phyloP scores from a whole-genome alignment of 37 sponge, comb jelly and placozoan genomes.

The Cliona cf. orientalis region DNA sequence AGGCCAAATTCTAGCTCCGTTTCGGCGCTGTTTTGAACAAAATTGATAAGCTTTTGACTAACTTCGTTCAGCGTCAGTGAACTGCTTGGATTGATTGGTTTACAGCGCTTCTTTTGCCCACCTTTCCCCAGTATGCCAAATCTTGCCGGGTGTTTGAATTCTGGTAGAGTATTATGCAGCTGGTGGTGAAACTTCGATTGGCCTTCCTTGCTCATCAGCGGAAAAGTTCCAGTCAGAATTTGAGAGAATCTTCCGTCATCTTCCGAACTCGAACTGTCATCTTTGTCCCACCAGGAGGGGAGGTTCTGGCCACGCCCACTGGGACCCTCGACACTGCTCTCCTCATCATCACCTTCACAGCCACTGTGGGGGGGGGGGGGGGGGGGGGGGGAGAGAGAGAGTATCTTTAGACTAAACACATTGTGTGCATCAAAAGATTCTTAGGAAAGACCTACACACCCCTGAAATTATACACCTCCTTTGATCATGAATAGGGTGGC shows the following conservation, averaged over 20 bases:
- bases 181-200: neutral
- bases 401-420: neutral
- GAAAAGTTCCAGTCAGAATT: slow-evolving; percentile 31
- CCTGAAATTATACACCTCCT: neutral
- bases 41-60: slow-evolving; percentile 36
- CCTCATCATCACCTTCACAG: slow-evolving; percentile 85
- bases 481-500: too few species aligned
- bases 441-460: too few species aligned
- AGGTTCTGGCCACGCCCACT: neutral
- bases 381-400: neutral
- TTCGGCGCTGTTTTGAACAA: slow-evolving; percentile 13
- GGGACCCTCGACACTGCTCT: slow-evolving; percentile 69
- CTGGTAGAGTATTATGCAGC: neutral
- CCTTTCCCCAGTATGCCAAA: neutral
- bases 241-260: slow-evolving; percentile 14
- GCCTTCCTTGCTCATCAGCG: slow-evolving; percentile 28
- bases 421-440: neutral
- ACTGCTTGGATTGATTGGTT: slow-evolving; percentile 6
- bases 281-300: slow-evolving; percentile 28
- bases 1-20: slow-evolving; percentile 41
- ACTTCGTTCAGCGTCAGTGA: slow-evolving; percentile 47
- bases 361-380: slow-evolving; percentile 38
- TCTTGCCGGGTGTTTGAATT: slow-evolving; percentile 53
- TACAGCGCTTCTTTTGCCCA: slow-evolving; percentile 32
- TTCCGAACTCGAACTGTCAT: neutral